Evolutionary conservation across 2,888 invertebrate genomes (phyloP), one percentile per base, ranked within the genome.

Genomic region (Dioctria linearis): DNA sequence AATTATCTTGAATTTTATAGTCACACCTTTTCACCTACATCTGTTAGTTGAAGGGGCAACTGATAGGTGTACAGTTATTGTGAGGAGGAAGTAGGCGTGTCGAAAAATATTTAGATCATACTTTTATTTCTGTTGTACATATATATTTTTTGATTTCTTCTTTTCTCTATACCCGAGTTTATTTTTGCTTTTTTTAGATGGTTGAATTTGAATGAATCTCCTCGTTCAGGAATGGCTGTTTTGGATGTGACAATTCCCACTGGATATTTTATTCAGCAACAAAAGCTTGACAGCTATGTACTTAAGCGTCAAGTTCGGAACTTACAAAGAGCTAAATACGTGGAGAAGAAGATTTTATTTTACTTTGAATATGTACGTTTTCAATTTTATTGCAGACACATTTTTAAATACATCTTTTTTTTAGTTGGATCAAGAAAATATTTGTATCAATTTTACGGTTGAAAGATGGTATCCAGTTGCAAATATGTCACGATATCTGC

Each of bases 391-490:
- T 25, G 25, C 25, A 25, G 25, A 25, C 25, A 25, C 0, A 25
- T 25, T 25, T 25, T 25, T 25, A 25, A 25, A 25, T 25, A 25
- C 25, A 25, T 25, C 25, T 25, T 83, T 84, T 83, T 88, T 87
- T 40, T 89, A 96, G 96, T 89, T 98, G 88, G 96, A 96, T 86
- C 90, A 91, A 39, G 94, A 95, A 88, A 93, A 93, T 85, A 95
- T 95, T 5, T 98, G 98, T 87, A 94, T 98, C 8, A 95, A 96
- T 89, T 96, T 98, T 88, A 96, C 96, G 0, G 93, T 98, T 79
- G 97, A 98, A 89, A 92, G 98, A 84, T 98, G 98, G 98, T 95
- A 92, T 90, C 98, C 98, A 0, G 97, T 98, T 3, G 98, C 98
- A 71, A 98, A 98, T 90, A 96, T 98, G 95, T 97, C 98, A 0